Evolutionary conservation across 2,113 vertebrate genomes (phyloP), one percentile per base, ranked within the genome.

Genomic region (Brachirus orientalis): DNA sequence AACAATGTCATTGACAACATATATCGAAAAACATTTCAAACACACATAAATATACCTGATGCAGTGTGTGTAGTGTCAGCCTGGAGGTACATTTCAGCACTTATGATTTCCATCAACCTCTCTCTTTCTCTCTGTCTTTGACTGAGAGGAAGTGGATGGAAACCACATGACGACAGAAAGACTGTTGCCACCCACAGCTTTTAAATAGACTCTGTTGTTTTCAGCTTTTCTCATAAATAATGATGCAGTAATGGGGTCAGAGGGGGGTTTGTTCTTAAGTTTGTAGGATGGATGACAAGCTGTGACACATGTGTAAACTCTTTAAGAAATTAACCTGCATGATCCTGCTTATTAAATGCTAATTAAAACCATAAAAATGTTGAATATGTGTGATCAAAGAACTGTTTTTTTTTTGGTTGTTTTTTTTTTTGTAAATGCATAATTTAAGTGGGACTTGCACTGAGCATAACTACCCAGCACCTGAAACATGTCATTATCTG

Each of bases 121-220:
- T 47, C 20, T 33, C 52, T 53, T 48, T 36, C 28, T 28, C 28
- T 4, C n/a, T n/a, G n/a, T n/a, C n/a, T n/a, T n/a, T n/a, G n/a
- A 33, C 36, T 54, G 53, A 48, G 46, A 76, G 64, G 61, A 71
- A 74, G 44, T 72, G 58, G 72, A 64, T 47, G 60, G 60, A 77
- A 74, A 33, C 63, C 50, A 69, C 58, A 64, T 47, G 66, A 74
- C 63, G 48, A 38, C 2, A 75, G 33, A 54, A 38, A 63, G 58
- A 44, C 50, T 18, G 51, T n/a, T 63, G 63, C 63, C 64, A 71
- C 75, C 58, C 37, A 75, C 75, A 69, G 53, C 47, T 59, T 69
- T 60, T 72, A 72, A 75, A 77, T 51, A 55, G 40, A 10, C 41
- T 51, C 14, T 59, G 40, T 57, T 72, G 59, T 22, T 52, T 65